phyloP scores from a whole-genome alignment of 1,140 invertebrate genomes.

The Oedothorax gibbosus region DNA sequence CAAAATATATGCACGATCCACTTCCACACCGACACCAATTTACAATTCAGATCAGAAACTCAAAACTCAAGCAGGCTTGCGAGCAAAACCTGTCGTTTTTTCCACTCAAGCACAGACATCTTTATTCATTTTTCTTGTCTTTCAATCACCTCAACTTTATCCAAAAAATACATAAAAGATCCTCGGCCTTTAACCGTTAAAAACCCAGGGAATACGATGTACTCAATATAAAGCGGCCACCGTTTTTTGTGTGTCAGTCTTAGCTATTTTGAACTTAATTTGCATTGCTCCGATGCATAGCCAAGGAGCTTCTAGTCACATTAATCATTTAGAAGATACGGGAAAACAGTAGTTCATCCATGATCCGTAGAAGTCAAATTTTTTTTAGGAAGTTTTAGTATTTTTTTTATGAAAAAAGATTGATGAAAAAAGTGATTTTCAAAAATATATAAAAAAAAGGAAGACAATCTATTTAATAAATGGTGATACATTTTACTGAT shows the following conservation, averaged over 20 bases:
- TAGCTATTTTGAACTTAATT: slow-evolving; percentile 55
- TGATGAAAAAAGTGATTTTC: background rate
- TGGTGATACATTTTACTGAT: slow-evolving; percentile 41
- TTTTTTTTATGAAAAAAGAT: too few relatives aligned
- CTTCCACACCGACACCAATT: background rate
- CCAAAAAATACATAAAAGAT: slow-evolving; percentile 25
- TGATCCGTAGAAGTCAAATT: slow-evolving; percentile 11
- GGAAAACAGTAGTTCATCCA: slow-evolving; percentile 40
- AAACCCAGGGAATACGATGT: slow-evolving; percentile 24
- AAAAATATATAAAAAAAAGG: background rate
- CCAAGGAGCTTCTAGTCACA: slow-evolving; percentile 43
- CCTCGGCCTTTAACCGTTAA: slow-evolving; percentile 24
- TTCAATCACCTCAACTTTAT: slow-evolving; percentile 2
- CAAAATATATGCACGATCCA: background rate
- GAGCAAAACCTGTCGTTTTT: slow-evolving; percentile 24
- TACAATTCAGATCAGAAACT: slow-evolving; percentile 41
- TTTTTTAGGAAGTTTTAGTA: too few relatives aligned
- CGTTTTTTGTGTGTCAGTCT: slow-evolving; percentile 21
- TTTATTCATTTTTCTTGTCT: slow-evolving; percentile 50
- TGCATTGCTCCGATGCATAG: slow-evolving; percentile 50
- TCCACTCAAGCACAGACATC: slow-evolving; percentile 9
- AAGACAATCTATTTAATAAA: slow-evolving; percentile 17
- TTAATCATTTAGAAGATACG: slow-evolving; percentile 53
- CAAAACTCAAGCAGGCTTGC: slow-evolving; percentile 2
- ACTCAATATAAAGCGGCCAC: slow-evolving; percentile 10